These are phyloP conservation scores for Centroberyx gerrardi DNA, from an alignment of 2,797 vertebrate species.

Conservation along the genomic window DNA sequence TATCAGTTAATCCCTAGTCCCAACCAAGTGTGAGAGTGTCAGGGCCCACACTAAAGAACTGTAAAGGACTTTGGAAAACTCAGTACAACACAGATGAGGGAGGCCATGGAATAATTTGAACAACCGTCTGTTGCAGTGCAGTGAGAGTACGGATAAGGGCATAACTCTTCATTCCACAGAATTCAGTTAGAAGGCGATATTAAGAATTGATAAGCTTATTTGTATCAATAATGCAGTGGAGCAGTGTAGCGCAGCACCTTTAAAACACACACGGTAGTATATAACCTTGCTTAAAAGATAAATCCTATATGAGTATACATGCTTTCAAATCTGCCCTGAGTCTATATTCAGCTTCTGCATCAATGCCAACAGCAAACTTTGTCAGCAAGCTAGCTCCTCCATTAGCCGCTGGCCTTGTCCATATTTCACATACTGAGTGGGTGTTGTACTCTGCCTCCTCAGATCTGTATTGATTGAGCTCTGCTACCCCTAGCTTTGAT, in stretches of 20 bases:
- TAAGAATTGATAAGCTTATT: constrained; percentile 39
- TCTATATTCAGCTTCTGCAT: constrained; percentile 7
- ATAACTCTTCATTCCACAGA: background rate
- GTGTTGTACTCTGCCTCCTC: constrained; percentile 43
- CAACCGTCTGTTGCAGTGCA: background rate
- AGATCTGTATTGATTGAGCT: constrained; percentile 61
- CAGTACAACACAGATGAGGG: background rate
- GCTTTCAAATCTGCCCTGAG: constrained; percentile 2
- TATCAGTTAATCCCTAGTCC: no score
- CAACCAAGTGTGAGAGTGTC: background rate
- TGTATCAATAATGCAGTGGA: constrained; percentile 31
- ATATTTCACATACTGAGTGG: constrained; percentile 56
- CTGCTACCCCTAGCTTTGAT: constrained; percentile 50
- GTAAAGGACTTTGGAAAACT: background rate
- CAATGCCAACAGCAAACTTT: constrained; percentile 12
- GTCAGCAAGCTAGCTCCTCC: constrained; percentile 30
- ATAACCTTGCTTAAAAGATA: constrained; percentile 13
- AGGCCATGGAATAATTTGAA: background rate
- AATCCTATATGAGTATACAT: background rate
- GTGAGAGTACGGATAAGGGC: background rate
- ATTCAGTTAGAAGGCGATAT: constrained; percentile 19
- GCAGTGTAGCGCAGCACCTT: background rate
- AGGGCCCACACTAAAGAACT: background rate
- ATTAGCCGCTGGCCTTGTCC: constrained; percentile 36
- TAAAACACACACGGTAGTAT: background rate